Conservation (phyloP, 2,888 invertebrate genomes). For the Folsomia candida region DNA sequence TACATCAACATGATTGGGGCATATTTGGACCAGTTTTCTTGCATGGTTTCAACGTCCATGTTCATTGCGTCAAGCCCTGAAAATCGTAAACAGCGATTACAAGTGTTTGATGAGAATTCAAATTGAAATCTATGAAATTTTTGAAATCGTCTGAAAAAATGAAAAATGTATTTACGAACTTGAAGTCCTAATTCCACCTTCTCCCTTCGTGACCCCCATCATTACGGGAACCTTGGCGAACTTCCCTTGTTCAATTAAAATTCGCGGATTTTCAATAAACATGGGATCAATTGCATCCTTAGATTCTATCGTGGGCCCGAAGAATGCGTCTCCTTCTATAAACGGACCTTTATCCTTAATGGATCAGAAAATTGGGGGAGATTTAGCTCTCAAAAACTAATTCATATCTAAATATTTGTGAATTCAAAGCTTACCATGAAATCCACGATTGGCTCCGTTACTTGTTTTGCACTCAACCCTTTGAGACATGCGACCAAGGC, state of each 20-base stretch:
- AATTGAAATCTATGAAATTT: background rate
- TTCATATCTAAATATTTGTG: too few relatives aligned
- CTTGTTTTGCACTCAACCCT: constrained; percentile 13
- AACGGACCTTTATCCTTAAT: background rate
- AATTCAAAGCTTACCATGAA: constrained; percentile 7
- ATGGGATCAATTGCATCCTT: constrained; percentile 24
- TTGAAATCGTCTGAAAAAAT: background rate
- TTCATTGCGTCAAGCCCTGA: constrained; percentile 16
- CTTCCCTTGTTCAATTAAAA: constrained; percentile 14
- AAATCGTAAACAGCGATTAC: background rate
- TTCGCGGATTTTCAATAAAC: constrained; percentile 21
- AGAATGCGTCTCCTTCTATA: background rate
- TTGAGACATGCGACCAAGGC: constrained; percentile 20
- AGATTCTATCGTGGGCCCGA: constrained; percentile 34
- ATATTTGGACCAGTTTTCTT: background rate
- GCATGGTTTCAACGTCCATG: constrained; percentile 3
- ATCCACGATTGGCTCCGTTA: constrained; percentile 8
- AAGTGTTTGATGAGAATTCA: background rate
- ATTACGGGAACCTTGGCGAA: constrained; percentile 31
- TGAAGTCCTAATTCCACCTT: constrained; percentile 16
- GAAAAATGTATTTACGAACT: constrained; percentile 1
- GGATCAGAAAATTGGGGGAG: too few relatives aligned
- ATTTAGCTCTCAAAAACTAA: background rate
- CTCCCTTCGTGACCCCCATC: constrained; percentile 25
- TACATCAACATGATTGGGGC: background rate